Conservation (phyloP, 2,797 vertebrate genomes). For the Vipera latastei region DNA sequence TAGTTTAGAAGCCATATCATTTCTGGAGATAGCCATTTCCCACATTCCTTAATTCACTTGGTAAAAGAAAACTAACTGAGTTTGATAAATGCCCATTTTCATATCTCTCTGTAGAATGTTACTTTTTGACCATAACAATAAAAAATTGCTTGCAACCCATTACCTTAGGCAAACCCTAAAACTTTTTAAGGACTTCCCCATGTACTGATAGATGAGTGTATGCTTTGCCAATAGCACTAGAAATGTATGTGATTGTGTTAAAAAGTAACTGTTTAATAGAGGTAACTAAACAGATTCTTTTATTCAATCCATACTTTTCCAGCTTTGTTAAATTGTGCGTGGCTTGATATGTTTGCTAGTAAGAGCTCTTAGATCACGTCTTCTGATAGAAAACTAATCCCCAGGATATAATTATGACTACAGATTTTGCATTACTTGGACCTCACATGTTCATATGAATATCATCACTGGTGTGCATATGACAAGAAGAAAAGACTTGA, state of each 20-base stretch:
- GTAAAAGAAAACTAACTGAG: too few species aligned
- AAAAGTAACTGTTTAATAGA: background rate
- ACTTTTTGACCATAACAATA: too few species aligned
- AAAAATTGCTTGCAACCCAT: background rate
- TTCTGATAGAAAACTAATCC: background rate
- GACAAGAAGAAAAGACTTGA: constrained; percentile 43
- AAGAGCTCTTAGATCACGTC: constrained; percentile 33
- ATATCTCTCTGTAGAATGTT: too few species aligned
- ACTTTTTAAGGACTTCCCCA: background rate
- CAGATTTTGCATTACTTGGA: constrained; percentile 29
- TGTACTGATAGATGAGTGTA: background rate
- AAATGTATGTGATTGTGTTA: constrained; percentile 13
- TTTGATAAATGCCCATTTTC: too few species aligned
- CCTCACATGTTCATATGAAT: constrained; percentile 27
- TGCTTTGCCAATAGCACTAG: constrained; percentile 20
- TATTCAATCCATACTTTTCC: background rate
- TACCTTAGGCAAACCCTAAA: background rate
- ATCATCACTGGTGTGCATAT: constrained; percentile 44
- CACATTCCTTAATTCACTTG: too few species aligned
- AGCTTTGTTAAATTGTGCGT: constrained; percentile 8
- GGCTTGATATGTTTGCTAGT: background rate
- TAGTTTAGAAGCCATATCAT: too few species aligned
- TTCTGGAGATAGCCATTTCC: too few species aligned
- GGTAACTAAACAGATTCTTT: constrained; percentile 7
- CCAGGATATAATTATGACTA: constrained; percentile 23